Conservation (phyloP, 2,888 invertebrate genomes). For the Eledona agricola region DNA sequence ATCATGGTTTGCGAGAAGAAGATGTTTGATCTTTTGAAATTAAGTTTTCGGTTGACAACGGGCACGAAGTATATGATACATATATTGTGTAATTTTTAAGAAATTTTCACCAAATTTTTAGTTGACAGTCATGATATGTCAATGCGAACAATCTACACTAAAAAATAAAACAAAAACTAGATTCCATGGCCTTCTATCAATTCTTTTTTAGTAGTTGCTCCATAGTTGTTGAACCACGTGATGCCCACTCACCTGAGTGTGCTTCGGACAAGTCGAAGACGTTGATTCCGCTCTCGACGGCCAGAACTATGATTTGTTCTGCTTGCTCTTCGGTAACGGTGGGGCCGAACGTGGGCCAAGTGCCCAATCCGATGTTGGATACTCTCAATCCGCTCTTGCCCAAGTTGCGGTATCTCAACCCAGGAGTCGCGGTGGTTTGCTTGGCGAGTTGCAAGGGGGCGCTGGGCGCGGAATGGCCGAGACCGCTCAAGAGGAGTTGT, state of each 20-base stretch:
- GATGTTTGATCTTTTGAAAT: too few species aligned
- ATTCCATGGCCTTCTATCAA: too few species aligned
- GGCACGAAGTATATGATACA: too few species aligned
- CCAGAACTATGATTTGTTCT: conserved; percentile 90
- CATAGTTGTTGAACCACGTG: too few species aligned
- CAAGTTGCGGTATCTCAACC: conserved; percentile 89
- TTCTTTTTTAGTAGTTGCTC: too few species aligned
- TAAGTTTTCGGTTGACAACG: too few species aligned
- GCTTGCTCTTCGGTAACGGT: conserved; percentile 83
- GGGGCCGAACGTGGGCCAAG: conserved; percentile 89
- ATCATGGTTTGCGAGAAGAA: too few species aligned
- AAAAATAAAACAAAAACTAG: too few species aligned
- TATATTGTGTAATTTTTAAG: too few species aligned
- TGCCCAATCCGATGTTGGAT: conserved; percentile 90
- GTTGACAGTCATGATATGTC: too few species aligned
- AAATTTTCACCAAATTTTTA: too few species aligned
- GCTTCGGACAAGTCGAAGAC: conserved; percentile 96
- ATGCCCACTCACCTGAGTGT: conserved; percentile 71
- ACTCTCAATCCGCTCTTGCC: conserved; percentile 95
- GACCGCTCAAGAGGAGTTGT: conserved; percentile 64
- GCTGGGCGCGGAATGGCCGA: conserved; percentile 55
- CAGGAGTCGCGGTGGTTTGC: conserved; percentile 78
- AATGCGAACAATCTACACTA: too few species aligned
- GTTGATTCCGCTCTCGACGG: conserved; percentile 96
- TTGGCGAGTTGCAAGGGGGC: conserved; percentile 67